Percentiles rank a stretch among this genome's conserved stretches.
These are phyloP conservation scores for Coptodon bakossiorum DNA, from an alignment of 2,113 vertebrate genomes.

Conservation along the genomic window DNA sequence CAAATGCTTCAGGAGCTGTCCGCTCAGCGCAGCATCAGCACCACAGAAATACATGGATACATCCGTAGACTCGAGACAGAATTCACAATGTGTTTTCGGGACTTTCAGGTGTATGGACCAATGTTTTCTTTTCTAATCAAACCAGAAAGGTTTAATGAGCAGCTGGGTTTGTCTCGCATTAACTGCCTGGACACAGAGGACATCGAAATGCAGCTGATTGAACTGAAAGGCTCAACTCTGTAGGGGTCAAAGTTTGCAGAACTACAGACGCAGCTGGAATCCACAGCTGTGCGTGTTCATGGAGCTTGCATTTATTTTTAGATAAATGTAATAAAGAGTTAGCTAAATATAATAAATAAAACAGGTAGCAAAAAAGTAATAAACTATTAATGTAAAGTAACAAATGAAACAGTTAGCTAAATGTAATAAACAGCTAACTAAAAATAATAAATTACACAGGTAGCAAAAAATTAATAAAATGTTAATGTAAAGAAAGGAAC, in stretches of 20 bases:
- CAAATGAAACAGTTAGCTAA: background rate
- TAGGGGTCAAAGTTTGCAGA: background rate
- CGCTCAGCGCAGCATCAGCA: accelerated
- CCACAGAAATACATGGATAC: accelerated
- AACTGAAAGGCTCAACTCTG: background rate
- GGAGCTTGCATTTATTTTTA: background rate
- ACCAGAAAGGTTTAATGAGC: background rate
- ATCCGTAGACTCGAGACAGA: background rate
- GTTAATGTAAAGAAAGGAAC: background rate
- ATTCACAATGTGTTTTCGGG: background rate
- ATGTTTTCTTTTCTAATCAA: background rate
- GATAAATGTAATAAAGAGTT: background rate
- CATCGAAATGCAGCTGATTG: accelerated
- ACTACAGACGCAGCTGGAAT: background rate
- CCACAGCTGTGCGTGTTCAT: background rate
- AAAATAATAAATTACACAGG: background rate
- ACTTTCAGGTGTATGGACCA: background rate
- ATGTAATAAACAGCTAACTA: background rate
- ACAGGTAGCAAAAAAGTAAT: background rate
- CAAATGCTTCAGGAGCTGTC: background rate
- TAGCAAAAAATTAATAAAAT: background rate
- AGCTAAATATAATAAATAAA: background rate
- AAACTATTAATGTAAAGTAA: background rate
- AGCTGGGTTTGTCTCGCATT: accelerated
- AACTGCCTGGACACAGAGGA: background rate